A percentile compares a stretch with the other conserved stretches of the same genome.
These are phyloP conservation scores for Zelleria hepariella DNA, from an alignment of 2,888 invertebrate genomes.

Conservation along the genomic window DNA sequence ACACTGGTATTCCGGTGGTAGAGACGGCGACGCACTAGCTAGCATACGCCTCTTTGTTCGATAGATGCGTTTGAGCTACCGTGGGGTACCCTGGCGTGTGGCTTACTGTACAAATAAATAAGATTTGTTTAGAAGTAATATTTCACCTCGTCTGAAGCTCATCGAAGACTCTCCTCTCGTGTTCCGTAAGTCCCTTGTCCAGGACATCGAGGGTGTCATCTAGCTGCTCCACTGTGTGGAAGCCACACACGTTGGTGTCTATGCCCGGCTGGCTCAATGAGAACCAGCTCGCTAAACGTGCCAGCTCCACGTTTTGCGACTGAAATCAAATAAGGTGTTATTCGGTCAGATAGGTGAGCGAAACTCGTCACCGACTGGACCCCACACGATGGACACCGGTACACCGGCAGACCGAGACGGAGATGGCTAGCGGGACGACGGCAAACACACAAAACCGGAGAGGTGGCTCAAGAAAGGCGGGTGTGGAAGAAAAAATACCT, in stretches of 20 bases:
- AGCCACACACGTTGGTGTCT: constrained; percentile 82
- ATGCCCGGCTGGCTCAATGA: constrained; percentile 74
- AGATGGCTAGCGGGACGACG: too few relatives aligned
- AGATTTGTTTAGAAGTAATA: too few relatives aligned
- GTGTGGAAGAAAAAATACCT: too few relatives aligned
- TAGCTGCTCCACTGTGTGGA: constrained; percentile 76
- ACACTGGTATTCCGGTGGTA: too few relatives aligned
- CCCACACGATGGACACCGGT: too few relatives aligned
- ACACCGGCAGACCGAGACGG: too few relatives aligned
- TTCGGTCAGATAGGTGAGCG: too few relatives aligned
- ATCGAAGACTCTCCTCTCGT: constrained; percentile 75
- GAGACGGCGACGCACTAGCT: too few relatives aligned
- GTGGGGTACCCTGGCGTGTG: background rate
- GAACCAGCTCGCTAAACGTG: constrained; percentile 79
- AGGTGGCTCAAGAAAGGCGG: too few relatives aligned
- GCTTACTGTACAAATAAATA: too few relatives aligned
- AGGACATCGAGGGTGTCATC: constrained; percentile 75
- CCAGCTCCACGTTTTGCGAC: constrained; percentile 76
- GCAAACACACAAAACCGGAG: too few relatives aligned
- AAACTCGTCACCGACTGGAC: too few relatives aligned
- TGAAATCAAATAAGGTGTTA: constrained; percentile 20
- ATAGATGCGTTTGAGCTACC: background rate
- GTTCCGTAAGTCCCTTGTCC: constrained; percentile 74
- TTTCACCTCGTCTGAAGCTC: constrained; percentile 76
- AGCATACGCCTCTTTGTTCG: background rate